Evolutionary conservation across 2,888 invertebrate genomes (phyloP), one percentile per base, ranked within the genome.

Genomic region (Chymomyza amoena): DNA sequence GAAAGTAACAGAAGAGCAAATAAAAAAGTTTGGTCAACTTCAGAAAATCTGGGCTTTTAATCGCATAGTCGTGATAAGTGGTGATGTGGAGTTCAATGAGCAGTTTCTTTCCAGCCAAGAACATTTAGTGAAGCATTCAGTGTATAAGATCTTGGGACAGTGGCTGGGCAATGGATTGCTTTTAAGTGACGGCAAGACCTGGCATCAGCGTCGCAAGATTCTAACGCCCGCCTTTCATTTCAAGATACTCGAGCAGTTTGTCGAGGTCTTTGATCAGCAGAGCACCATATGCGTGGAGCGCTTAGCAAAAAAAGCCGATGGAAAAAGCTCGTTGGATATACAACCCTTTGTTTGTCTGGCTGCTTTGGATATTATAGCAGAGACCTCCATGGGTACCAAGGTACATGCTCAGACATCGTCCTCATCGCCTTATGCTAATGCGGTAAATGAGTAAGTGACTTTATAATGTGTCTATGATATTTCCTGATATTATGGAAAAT

Each of bases 221-320:
- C 91, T 96, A 65, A 96, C 96, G 0, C 96, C 96, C 2, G 94
- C 96, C 0, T 96, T 96, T 89, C 96, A 96, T 89, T 96, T 96
- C 89, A 94, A 95, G 81, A 95, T 96, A 68, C 91, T 96, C 59
- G 94, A 95, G 81, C 93, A 95, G 77, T 96, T 96, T 89, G 90
- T 95, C 9, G 94, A 94, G 3, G 93, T 95, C 0, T 96, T 96
- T 86, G 94, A 95, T 81, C 93, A 93, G 72, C 94, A 95, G 75
- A 92, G 94, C 5, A 90, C 91, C 32, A 91, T 94, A 20, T 91
- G 96, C 72, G 88, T 93, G 0, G 89, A 93, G 0, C 93, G 94
- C 72, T 86, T 96, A 57, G 5, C 89, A 92, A 6, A 93, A 93
- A 80, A 89, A 78, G 70, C 90, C 79, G 89, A 89, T 54, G 90